phyloP scores from a whole-genome alignment of 1,140 invertebrate species.

The Elysia chlorotica region DNA sequence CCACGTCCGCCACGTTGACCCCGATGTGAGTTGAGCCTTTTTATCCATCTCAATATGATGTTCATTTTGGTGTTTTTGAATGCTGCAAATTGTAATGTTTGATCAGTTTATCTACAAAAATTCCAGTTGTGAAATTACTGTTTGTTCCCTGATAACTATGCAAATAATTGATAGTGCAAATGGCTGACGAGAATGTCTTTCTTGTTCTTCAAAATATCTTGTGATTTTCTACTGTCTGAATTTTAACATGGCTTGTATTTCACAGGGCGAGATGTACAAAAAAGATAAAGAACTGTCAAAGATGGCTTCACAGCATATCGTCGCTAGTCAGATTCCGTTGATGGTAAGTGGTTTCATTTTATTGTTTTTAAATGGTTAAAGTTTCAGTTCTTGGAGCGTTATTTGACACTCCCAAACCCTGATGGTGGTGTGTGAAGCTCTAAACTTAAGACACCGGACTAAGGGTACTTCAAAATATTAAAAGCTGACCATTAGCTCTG shows the following conservation, averaged over 20 bases:
- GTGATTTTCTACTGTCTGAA: slow-evolving; percentile 7
- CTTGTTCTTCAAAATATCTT: neutral
- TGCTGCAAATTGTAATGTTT: too few relatives aligned
- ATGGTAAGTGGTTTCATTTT: slow-evolving; percentile 73
- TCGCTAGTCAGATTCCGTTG: slow-evolving; percentile 89
- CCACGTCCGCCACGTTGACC: slow-evolving; percentile 83
- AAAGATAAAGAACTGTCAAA: slow-evolving; percentile 88
- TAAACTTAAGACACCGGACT: too few relatives aligned
- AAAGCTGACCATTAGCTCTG: too few relatives aligned
- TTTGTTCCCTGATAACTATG: neutral
- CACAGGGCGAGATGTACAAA: slow-evolving; percentile 71
- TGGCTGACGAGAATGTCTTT: neutral
- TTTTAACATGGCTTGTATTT: too few relatives aligned
- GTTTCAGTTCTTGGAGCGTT: too few relatives aligned
- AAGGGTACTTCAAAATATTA: too few relatives aligned
- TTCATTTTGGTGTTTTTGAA: too few relatives aligned
- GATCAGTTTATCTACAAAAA: neutral
- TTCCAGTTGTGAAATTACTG: neutral
- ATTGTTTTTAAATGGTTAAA: too few relatives aligned
- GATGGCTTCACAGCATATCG: slow-evolving; percentile 93
- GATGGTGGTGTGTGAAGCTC: too few relatives aligned
- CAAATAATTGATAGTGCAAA: neutral
- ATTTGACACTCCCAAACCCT: too few relatives aligned
- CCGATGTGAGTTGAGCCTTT: slow-evolving; percentile 59
- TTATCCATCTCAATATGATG: too few relatives aligned